Base-by-base conservation (phyloP, 2,113 vertebrate genomes). In the Carassius carassius region DNA sequence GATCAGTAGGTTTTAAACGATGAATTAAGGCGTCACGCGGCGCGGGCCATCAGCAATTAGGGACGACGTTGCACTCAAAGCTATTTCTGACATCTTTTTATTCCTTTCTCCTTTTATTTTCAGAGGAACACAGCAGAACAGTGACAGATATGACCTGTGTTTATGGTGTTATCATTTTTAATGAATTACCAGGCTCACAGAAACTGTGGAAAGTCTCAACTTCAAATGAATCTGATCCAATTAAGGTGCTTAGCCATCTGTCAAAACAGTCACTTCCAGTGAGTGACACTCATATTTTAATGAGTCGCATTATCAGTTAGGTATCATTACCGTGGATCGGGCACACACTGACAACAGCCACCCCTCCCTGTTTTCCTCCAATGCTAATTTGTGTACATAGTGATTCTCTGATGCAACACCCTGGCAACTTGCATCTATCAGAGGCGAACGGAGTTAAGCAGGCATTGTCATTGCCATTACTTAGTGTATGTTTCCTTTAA, bases 221-320 rank as follows among this genome's bases (percentile, higher is more conserved):
- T 85, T 84, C 47, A 88, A 81, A 87, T 70, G 29, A 72, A 86
- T 83, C 63, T 14, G 60, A 82, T 82, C 54, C 84, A 87, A 84
- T 86, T 87, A 87, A 85, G 72, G 81, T 84, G 69, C 49, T 88
- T 81, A 88, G 81, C 89, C 85, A 85, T 85, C 84, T 90, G 85
- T 86, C 72, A 86, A 81, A 87, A 82, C 78, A 62, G 56, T 79
- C 51, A 78, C 79, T 79, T 80, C 76, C 76, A 41, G n/a, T 82
- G 78, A 87, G 16, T 47, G n/a, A 77, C 83, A 56, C 35, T 65
- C 62, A 81, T 60, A 32, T 82, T 86, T 84, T 87, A 89, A 86
- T 90, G 81, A 86, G 82, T 58, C 58, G 25, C 35, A 78, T 77
- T 81, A 81, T 84, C 49, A 14, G 76, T 74, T 72, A 77, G 76